These are phyloP conservation scores for Aulostomus chinensis DNA, from an alignment of 2,797 vertebrate species.

Conservation along the genomic window DNA sequence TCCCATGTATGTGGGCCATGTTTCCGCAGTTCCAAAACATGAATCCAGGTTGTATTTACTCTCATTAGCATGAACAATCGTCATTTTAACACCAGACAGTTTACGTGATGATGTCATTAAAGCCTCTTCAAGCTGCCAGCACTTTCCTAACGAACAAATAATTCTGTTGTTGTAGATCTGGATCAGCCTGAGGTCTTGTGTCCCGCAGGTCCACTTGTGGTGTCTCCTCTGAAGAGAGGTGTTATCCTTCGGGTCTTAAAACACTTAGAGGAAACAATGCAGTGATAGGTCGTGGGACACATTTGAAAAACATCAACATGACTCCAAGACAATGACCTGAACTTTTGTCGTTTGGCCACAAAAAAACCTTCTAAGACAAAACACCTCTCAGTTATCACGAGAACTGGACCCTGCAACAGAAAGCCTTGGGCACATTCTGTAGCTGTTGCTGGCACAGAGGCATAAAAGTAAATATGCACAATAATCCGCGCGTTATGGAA, in stretches of 20 bases:
- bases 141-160: constrained; percentile 20
- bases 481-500: too few relatives aligned
- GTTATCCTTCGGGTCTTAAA: constrained; percentile 64
- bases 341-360: too few relatives aligned
- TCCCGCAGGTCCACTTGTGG: constrained; percentile 53
- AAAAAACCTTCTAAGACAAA: too few relatives aligned
- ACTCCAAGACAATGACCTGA: too few relatives aligned
- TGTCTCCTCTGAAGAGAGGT: constrained; percentile 55
- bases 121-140: constrained; percentile 40
- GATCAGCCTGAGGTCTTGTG: constrained; percentile 51
- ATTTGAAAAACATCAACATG: constrained; percentile 1
- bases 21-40: constrained; percentile 7
- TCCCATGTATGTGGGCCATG: constrained; percentile 2
- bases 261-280: too few relatives aligned
- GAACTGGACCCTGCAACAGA: too few relatives aligned
- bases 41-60: constrained; percentile 26
- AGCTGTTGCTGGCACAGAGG: too few relatives aligned
- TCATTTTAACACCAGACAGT: constrained; percentile 48
- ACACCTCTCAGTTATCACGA: too few relatives aligned
- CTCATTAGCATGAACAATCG: constrained; percentile 9
- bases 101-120: constrained; percentile 63
- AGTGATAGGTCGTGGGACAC: constrained; percentile 28
- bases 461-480: too few relatives aligned
- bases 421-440: too few relatives aligned
- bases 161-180: constrained; percentile 53